These are phyloP conservation scores for Steinernema feltiae DNA, from an alignment of 1,140 invertebrate genomes.

Conservation along the genomic window DNA sequence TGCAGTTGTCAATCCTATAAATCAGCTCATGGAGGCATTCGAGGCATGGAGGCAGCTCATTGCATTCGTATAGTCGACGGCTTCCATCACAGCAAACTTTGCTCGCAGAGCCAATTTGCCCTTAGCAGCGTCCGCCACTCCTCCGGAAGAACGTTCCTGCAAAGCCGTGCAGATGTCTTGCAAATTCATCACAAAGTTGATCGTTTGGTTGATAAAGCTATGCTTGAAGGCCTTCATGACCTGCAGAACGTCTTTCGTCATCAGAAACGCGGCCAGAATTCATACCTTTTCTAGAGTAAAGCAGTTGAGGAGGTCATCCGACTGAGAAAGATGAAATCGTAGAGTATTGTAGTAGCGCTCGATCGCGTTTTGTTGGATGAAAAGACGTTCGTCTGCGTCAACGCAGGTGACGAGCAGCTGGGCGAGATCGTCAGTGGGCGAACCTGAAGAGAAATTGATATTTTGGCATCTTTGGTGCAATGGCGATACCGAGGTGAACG, in stretches of 20 bases:
- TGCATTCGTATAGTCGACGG: background rate
- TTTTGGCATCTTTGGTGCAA: too few relatives aligned
- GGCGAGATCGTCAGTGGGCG: constrained; percentile 9
- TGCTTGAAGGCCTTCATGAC: background rate
- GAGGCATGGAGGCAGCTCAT: too few relatives aligned
- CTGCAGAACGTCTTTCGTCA: background rate
- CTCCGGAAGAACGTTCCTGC: background rate
- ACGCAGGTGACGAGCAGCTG: background rate
- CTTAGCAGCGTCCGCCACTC: background rate
- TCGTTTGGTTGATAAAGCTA: background rate
- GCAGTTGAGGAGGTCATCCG: background rate
- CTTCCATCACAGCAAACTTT: background rate
- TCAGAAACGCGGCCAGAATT: background rate
- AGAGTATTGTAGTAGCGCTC: constrained; percentile 3
- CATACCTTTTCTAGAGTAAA: background rate
- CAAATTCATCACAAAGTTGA: background rate
- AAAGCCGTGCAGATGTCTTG: too few relatives aligned
- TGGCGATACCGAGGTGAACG: background rate
- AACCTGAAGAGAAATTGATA: constrained; percentile 17
- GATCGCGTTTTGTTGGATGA: background rate
- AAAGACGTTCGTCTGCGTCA: background rate
- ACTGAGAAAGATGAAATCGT: background rate
- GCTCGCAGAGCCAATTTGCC: background rate
- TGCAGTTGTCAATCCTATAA: too few relatives aligned
- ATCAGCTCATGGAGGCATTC: too few relatives aligned